Percentiles rank a stretch among this genome's conserved stretches.
phyloP scores from a whole-genome alignment of 2,113 vertebrate genomes.

The Oncorhynchus keta region DNA sequence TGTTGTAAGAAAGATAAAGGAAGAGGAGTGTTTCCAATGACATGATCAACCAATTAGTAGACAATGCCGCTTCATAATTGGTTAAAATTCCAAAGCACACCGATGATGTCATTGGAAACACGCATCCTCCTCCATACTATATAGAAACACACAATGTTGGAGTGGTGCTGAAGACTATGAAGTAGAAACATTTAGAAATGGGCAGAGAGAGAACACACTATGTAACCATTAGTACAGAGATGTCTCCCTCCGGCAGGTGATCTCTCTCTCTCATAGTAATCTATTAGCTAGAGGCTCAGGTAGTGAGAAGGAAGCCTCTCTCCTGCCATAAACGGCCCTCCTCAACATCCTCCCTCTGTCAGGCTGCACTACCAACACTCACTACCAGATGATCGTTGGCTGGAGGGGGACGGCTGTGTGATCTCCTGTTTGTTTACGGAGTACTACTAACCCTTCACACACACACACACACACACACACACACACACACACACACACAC shows the following conservation, averaged over 20 bases:
- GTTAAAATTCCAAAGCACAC: no score
- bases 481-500: background rate
- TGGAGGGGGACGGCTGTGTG: conserved; percentile 35
- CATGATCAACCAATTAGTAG: no score
- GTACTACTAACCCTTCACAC: conserved; percentile 31
- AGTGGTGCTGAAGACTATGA: no score
- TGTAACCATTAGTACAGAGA: background rate
- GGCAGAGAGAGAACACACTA: background rate
- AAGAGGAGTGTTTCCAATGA: no score
- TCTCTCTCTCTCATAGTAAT: background rate
- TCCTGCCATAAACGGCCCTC: background rate
- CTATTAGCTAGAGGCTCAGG: conserved; percentile 1
- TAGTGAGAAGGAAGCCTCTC: background rate
- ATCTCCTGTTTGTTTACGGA: conserved; percentile 43
- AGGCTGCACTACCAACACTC: background rate
- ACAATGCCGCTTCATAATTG: no score
- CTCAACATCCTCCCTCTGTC: background rate
- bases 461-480: background rate
- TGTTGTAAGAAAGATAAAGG: no score
- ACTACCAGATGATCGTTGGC: conserved; percentile 33
- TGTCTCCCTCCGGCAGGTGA: background rate
- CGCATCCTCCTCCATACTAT: no score
- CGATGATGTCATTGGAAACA: no score
- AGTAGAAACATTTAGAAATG: no score
- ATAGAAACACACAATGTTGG: no score